Conservation (phyloP, 2,888 invertebrate genomes). For the Campaea margaritaria region DNA sequence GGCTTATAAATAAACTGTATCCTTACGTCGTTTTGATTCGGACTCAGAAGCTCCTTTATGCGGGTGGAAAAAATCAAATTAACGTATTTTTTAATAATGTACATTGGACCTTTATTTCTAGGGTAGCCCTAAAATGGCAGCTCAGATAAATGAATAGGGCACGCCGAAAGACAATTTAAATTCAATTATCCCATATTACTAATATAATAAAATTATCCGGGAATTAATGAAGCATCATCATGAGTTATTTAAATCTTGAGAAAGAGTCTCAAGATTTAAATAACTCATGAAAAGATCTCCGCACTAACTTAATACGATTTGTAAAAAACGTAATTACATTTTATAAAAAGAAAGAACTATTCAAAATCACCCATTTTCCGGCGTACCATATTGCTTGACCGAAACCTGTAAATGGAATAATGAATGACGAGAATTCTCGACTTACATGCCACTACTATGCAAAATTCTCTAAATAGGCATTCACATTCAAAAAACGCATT, state of each 20-base stretch:
- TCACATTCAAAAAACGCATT: no score
- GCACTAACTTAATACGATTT: no score
- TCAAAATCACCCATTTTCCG: neutral
- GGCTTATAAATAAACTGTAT: conserved; percentile 49
- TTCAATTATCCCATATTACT: no score
- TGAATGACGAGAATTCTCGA: conserved; percentile 9
- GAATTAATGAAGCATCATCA: neutral
- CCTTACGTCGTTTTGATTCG: conserved; percentile 74
- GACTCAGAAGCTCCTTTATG: conserved; percentile 76
- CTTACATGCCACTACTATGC: neutral
- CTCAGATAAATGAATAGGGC: conserved; percentile 8
- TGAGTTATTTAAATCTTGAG: no score
- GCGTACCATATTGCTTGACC: conserved; percentile 7
- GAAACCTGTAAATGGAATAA: conserved; percentile 1
- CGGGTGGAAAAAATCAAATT: conserved; percentile 55
- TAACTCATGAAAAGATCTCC: no score
- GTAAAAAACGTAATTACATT: no score
- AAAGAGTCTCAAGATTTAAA: no score
- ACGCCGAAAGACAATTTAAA: conserved; percentile 3
- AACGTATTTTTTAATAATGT: conserved; percentile 49
- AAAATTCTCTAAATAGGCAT: no score
- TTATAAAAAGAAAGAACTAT: no score
- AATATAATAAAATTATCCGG: neutral
- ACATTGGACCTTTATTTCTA: conserved; percentile 73
- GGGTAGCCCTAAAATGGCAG: neutral